A percentile compares a stretch with the other conserved stretches of the same genome.
These are phyloP conservation scores for Bombylius discolor DNA, from an alignment of 2,888 invertebrate species.

Conservation along the genomic window DNA sequence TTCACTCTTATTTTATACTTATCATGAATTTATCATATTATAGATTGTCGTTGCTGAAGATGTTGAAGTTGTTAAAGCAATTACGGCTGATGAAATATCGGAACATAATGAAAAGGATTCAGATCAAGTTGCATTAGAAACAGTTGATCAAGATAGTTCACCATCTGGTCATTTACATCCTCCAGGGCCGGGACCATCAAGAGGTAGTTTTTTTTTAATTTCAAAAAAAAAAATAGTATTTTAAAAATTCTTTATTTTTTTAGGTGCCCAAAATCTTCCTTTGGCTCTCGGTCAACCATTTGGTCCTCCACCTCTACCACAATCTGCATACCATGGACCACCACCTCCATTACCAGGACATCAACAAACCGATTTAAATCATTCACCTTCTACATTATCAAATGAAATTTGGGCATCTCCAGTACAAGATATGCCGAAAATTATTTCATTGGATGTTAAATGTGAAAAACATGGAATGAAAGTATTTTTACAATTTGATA, in stretches of 20 bases:
- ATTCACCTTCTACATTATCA: conserved; percentile 31
- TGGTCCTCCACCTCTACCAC: conserved; percentile 40
- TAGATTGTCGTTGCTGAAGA: conserved; percentile 41
- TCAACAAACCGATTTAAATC: conserved; percentile 30
- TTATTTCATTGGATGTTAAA: conserved; percentile 81
- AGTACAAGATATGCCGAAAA: conserved; percentile 84
- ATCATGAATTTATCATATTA: conserved; percentile 2
- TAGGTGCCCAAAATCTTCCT: conserved; percentile 39
- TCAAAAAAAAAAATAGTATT: not conserved
- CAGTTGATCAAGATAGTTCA: conserved; percentile 45
- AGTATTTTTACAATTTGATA: conserved; percentile 85
- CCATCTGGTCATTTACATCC: conserved; percentile 35
- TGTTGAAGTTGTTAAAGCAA: conserved; percentile 51
- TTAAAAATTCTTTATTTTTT: conserved; percentile 29
- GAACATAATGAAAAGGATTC: conserved; percentile 47
- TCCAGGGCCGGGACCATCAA: conserved; percentile 23
- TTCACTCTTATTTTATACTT: not conserved
- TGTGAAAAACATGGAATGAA: conserved; percentile 92
- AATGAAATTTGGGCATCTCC: conserved; percentile 79
- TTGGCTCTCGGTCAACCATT: conserved; percentile 38
- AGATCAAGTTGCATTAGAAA: conserved; percentile 63
- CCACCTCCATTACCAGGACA: conserved; percentile 44
- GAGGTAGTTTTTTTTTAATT: conserved; percentile 23
- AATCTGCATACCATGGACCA: conserved; percentile 60
- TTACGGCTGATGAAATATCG: conserved; percentile 39